Evolutionary conservation across 2,797 vertebrate genomes (phyloP).

Genomic region (Gymnothorax reevesii): DNA sequence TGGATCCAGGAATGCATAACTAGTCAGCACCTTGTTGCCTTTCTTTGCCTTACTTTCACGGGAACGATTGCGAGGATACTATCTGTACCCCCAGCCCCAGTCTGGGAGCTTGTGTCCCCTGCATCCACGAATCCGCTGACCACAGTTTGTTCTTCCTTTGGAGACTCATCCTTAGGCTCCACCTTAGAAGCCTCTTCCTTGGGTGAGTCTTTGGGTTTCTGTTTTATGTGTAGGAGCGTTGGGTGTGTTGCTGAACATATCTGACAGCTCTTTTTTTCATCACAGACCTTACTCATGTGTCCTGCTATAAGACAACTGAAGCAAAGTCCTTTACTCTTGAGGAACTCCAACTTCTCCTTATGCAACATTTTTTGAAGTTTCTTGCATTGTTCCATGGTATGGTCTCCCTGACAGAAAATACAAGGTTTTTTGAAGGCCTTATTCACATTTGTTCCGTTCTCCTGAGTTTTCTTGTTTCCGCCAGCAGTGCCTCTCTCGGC

Average conservation of each 20-base stretch:
- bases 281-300: conserved; percentile 32
- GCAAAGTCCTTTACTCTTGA: conserved; percentile 29
- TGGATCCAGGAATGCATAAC: conserved; percentile 16
- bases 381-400: conserved; percentile 32
- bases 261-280: conserved; percentile 22
- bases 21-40: background rate
- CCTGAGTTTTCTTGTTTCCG: background rate
- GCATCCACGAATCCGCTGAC: background rate
- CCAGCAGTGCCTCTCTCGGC: background rate
- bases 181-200: conserved; percentile 12
- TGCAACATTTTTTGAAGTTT: conserved; percentile 10
- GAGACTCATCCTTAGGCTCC: conserved; percentile 21
- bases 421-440: background rate
- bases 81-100: background rate
- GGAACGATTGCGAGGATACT: conserved; percentile 8
- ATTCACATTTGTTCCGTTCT: no score
- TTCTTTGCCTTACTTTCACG: conserved; percentile 4
- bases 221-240: conserved; percentile 17
- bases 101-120: background rate
- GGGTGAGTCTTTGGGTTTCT: conserved; percentile 10
- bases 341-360: conserved; percentile 38
- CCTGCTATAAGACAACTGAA: conserved; percentile 37
- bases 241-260: conserved; percentile 27
- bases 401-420: conserved; percentile 17
- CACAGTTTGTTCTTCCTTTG: no score